These are phyloP conservation scores for Cerastis leucographa DNA, from an alignment of 2,888 invertebrate species.

Conservation along the genomic window DNA sequence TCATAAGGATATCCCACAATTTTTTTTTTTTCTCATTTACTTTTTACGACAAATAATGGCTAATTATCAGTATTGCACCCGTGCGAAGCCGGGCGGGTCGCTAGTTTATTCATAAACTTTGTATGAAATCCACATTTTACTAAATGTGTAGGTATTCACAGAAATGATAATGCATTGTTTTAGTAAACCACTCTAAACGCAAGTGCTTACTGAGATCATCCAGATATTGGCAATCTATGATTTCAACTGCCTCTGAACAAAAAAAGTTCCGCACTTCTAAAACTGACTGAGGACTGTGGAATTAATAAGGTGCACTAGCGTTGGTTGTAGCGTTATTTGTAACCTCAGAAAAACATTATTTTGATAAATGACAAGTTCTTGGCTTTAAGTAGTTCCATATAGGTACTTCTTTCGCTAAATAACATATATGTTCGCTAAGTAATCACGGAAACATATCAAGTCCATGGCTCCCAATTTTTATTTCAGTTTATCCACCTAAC, in stretches of 20 bases:
- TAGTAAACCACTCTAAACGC: neutral
- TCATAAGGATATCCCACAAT: too few species aligned
- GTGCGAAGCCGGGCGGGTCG: too few species aligned
- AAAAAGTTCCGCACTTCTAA: neutral
- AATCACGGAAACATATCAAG: neutral
- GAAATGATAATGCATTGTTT: neutral
- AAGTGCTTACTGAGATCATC: neutral
- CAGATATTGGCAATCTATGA: neutral
- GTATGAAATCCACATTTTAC: neutral
- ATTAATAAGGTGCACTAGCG: neutral
- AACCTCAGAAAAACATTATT: neutral
- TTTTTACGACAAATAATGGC: too few species aligned
- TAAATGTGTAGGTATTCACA: neutral
- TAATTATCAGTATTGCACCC: too few species aligned
- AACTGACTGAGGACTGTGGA: neutral
- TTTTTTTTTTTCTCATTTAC: too few species aligned
- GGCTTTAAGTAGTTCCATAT: too few species aligned
- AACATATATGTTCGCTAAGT: too few species aligned
- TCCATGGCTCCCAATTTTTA: neutral
- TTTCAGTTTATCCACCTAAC: neutral
- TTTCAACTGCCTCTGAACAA: neutral
- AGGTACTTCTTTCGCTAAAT: too few species aligned
- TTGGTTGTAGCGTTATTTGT: too few species aligned
- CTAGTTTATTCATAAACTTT: conserved; percentile 7
- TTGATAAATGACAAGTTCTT: neutral